Base-by-base conservation (phyloP, 1,140 invertebrate genomes). In the Mactra quadrangularis region DNA sequence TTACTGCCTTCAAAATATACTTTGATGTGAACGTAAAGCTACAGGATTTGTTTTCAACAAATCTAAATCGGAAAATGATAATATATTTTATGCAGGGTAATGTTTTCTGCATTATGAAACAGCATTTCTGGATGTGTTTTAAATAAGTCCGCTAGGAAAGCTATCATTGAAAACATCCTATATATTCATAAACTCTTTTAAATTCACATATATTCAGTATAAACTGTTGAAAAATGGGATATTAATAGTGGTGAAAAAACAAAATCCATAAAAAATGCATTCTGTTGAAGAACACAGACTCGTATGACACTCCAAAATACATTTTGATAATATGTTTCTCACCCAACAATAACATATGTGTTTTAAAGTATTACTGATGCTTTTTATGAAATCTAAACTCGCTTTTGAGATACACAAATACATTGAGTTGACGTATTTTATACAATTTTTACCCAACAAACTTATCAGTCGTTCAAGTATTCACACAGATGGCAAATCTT, bases 81-180 rank as follows among this genome's bases (percentile, higher is more conserved):
- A 68, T 31, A 68, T n/a, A 68, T 68, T 68, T 68, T 47, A 41
- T 41, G 31, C 19, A 27, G 41, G 74, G 22, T 76, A 76, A 76
- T 76, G 41, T 76, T 6, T 76, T 76, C 57, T 62, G 57, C 74
- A 76, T 64, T 47, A 64, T 76, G 25, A 29, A 52, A 62, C 59
- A 55, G 38, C 41, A n/a, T 41, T 27, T 45, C 19, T n/a, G 13
- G 22, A 76, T 76, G 57, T 38, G 45, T 76, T 76, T 76, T 76
- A 76, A 76, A 76, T 76, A 76, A 50, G 41, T n/a, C 13, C 38
- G 74, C 74, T 64, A 60, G 62, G n/a, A 35, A 45, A 38, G 41
- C 38, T 41, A 27, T 35, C 71, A 64, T 1, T n/a, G 27, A 47
- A 50, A 35, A 60, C 41, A 60, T 47, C 31, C 31, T 76, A 62